A percentile compares a stretch with the other conserved stretches of the same genome.
phyloP scores from a whole-genome alignment of 2,113 vertebrate genomes.

The Microcebus jonahi region DNA sequence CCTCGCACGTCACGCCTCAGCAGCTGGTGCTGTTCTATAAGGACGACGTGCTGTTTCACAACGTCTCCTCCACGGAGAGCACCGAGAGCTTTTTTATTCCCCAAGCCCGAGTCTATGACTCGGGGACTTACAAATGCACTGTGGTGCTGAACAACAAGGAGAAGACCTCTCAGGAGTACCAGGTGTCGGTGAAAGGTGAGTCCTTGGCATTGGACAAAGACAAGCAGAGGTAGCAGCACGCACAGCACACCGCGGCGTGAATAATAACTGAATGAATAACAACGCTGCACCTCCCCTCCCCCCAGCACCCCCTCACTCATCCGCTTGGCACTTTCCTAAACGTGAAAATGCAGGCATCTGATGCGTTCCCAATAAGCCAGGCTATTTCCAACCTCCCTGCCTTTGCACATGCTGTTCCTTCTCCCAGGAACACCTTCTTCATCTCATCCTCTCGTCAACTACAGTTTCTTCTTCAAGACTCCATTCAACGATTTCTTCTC shows the following conservation, averaged over 20 bases:
- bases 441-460: not conserved
- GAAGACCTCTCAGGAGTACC: slow-evolving; percentile 18
- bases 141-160: slow-evolving; percentile 77
- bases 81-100: slow-evolving; percentile 65
- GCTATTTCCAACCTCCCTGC: not conserved
- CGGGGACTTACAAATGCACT: slow-evolving; percentile 82
- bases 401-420: not conserved
- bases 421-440: not conserved
- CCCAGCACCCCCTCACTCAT: not conserved
- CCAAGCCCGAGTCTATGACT: slow-evolving; percentile 75
- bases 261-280: not conserved
- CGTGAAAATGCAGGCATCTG: not conserved
- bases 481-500: not conserved
- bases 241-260: not conserved
- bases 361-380: rapidly evolving
- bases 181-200: slow-evolving; percentile 82
- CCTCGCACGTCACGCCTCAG: slow-evolving; percentile 35
- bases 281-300: rapidly evolving
- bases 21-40: slow-evolving; percentile 81
- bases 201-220: not conserved
- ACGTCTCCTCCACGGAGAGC: slow-evolving; percentile 46
- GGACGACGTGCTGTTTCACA: slow-evolving; percentile 71
- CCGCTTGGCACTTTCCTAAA: not conserved
- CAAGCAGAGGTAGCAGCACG: not conserved
- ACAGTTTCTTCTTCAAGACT: not conserved